phyloP scores from a whole-genome alignment of 2,797 vertebrate genomes.

The Hippopotamyrus pictus region DNA sequence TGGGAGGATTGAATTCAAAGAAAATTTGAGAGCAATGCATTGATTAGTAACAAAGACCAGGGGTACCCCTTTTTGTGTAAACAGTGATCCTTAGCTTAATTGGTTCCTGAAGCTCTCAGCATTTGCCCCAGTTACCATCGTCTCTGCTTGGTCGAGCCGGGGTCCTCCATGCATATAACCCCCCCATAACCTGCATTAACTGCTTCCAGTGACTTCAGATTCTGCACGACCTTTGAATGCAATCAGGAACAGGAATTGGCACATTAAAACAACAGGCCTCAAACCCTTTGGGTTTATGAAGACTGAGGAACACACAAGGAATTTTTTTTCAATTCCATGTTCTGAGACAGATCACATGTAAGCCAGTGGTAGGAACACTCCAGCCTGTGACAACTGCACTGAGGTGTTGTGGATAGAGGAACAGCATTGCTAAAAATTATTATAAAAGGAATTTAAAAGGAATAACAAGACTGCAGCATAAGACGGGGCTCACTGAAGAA shows the following conservation, averaged over 20 bases:
- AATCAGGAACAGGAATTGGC: conserved; percentile 70
- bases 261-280: conserved; percentile 43
- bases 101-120: conserved; percentile 40
- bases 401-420: neutral
- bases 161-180: conserved; percentile 41
- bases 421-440: neutral
- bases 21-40: neutral
- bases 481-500: neutral
- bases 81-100: neutral
- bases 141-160: conserved; percentile 38
- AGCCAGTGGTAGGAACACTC: neutral
- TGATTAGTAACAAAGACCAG: neutral
- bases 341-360: neutral
- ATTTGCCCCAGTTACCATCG: conserved; percentile 19
- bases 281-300: conserved; percentile 49
- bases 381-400: neutral
- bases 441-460: neutral
- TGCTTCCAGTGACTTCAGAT: conserved; percentile 84
- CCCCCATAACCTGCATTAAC: conserved; percentile 73
- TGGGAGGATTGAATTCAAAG: neutral
- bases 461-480: neutral
- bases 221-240: conserved; percentile 71
- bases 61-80: neutral
- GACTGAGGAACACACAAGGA: conserved; percentile 29
- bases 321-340: neutral